Conservation (phyloP, 1,140 invertebrate genomes). For the Chymomyza costata region DNA sequence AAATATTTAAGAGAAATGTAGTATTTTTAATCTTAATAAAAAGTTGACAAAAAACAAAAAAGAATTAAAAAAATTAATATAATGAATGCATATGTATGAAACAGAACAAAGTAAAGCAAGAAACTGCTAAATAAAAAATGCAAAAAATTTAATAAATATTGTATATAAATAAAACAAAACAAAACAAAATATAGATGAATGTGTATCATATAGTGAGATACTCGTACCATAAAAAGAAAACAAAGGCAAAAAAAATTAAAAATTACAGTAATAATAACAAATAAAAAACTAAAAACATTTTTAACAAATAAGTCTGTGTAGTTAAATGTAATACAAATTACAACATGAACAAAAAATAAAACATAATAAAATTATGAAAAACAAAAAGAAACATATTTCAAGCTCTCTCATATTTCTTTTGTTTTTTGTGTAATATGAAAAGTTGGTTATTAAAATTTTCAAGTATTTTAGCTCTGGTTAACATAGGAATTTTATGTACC, state of each 20-base stretch:
- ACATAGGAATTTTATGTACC: conserved; percentile 22
- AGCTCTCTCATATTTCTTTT: conserved; percentile 6
- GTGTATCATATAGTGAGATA: too few species aligned
- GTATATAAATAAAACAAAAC: too few species aligned
- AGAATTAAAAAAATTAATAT: conserved; percentile 26
- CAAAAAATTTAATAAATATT: too few species aligned
- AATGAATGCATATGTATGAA: conserved; percentile 32
- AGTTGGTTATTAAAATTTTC: conserved; percentile 2
- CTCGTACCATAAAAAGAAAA: conserved; percentile 26
- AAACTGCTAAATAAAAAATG: too few species aligned
- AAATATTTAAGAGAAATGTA: conserved; percentile 46
- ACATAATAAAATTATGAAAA: conserved; percentile 71
- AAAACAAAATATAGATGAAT: too few species aligned
- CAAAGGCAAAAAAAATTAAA: conserved; percentile 2
- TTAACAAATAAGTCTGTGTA: conserved; percentile 62
- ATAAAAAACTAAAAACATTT: conserved; percentile 39
- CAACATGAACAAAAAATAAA: conserved; percentile 51
- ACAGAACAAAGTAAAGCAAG: too few species aligned
- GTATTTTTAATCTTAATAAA: conserved; percentile 42
- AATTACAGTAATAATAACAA: too few species aligned
- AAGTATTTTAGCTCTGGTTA: conserved; percentile 27
- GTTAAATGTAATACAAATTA: conserved; percentile 68
- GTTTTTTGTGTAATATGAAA: too few species aligned
- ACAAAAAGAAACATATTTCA: conserved; percentile 23
- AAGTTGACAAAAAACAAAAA: conserved; percentile 1